phyloP scores from a whole-genome alignment of 2,113 vertebrate genomes.

The Colaptes auratus region DNA sequence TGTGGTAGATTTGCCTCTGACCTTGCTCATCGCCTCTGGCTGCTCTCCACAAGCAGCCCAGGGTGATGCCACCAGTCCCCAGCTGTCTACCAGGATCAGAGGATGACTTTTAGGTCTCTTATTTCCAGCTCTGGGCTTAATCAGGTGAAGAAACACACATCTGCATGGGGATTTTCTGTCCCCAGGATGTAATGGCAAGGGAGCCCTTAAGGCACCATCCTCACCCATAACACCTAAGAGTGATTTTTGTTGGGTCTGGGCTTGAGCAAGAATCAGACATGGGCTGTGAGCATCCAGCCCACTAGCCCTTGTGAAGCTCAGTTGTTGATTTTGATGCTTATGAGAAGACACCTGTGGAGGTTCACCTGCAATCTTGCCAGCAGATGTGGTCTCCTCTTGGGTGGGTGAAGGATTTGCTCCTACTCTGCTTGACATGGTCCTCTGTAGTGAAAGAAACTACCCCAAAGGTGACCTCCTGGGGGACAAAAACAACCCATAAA shows the following conservation, averaged over 20 bases:
- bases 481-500: no score
- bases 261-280: not conserved
- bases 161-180: not conserved
- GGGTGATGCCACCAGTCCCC: not conserved
- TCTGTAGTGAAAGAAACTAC: not conserved
- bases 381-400: not conserved
- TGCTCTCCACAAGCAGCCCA: not conserved
- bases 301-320: rapidly evolving
- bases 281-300: not conserved
- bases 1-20: not conserved
- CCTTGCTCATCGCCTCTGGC: not conserved
- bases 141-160: not conserved
- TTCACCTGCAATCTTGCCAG: not conserved
- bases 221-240: rapidly evolving
- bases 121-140: not conserved
- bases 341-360: not conserved
- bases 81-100: not conserved
- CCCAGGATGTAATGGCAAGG: not conserved
- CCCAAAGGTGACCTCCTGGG: not conserved
- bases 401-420: not conserved
- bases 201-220: not conserved
- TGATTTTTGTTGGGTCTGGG: not conserved
- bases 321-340: rapidly evolving
- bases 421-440: rapidly evolving
- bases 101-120: not conserved